Evolutionary conservation across 2,888 invertebrate species (phyloP), one percentile per base, ranked within the genome.

Genomic region (Drosophila monieri): DNA sequence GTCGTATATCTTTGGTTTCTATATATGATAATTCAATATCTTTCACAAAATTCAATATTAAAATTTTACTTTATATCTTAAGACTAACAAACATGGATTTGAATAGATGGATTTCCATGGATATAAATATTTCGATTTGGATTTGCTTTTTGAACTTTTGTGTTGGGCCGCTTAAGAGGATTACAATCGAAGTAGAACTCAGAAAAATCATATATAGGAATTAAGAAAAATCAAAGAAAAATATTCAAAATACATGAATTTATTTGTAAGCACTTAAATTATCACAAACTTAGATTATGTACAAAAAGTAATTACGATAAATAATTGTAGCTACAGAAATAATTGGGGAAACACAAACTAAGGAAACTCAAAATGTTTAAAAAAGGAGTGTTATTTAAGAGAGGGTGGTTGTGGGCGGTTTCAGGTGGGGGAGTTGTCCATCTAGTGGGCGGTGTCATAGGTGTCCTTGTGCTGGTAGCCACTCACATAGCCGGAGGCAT

Each of bases 381-480:
- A 48, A 47, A 37, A 49, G 47, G 64, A 8, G 23, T 27, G 14
- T 21, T 25, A n/a, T 23, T 21, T 14, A 44, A 30, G 37, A 39
- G 35, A 46, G n/a, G 32, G n/a, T 27, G 10, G 30, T 9, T n/a
- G 35, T 21, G 39, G 46, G 47, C 32, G 47, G 37, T 37, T 30
- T n/a, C 39, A 37, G 49, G 49, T 44, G 41, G 39, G 23, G 27
- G 43, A 43, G 18, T 5, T 23, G n/a, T n/a, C 27, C 35, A 46
- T 75, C 87, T 91, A 92, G 80, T 94, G 93, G 53, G 93, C 92
- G 88, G 93, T 94, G 87, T 94, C 94, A 90, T 95, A 96, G 0
- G 95, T 94, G 89, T 95, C 95, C 92, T 96, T 97, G 89, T 96
- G 96, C 88, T 96, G 95, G 90, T 96, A 97, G 15, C 97, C 97